phyloP scores from a whole-genome alignment of 2,888 invertebrate genomes.

The Dryomyza anilis region DNA sequence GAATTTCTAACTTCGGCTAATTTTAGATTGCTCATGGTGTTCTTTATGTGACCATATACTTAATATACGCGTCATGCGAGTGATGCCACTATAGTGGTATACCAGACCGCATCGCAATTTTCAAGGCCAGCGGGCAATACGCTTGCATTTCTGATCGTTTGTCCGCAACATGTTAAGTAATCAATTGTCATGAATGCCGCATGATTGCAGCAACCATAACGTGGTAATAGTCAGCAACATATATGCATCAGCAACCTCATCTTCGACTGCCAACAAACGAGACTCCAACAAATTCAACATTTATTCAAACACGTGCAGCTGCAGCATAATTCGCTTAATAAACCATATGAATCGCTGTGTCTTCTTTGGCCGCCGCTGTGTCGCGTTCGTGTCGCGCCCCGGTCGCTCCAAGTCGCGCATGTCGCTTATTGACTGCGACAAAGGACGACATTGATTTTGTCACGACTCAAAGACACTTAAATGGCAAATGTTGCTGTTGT shows the following conservation, averaged over 20 bases:
- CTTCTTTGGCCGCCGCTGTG: too few relatives aligned
- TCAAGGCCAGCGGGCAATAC: too few relatives aligned
- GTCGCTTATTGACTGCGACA: constrained; percentile 38
- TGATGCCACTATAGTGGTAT: too few relatives aligned
- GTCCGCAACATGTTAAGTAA: constrained; percentile 56
- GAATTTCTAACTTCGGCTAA: too few relatives aligned
- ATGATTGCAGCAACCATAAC: constrained; percentile 10
- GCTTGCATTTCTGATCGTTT: constrained; percentile 47
- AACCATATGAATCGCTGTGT: constrained; percentile 58
- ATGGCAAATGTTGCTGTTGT: constrained; percentile 29
- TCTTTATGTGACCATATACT: too few relatives aligned
- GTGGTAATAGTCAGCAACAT: background rate
- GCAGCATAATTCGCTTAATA: constrained; percentile 58
- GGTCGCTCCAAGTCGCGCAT: too few relatives aligned
- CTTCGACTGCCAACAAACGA: background rate
- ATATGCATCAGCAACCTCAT: background rate
- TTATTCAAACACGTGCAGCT: constrained; percentile 36
- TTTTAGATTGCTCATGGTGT: too few relatives aligned
- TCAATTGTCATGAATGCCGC: constrained; percentile 51
- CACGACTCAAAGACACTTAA: constrained; percentile 41
- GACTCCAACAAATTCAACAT: background rate
- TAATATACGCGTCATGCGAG: too few relatives aligned
- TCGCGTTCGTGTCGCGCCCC: constrained; percentile 37
- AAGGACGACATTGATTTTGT: constrained; percentile 48
- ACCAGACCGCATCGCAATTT: too few relatives aligned